Evolutionary conservation across 2,888 invertebrate species (phyloP).

Genomic region (Andrena flavipes): DNA sequence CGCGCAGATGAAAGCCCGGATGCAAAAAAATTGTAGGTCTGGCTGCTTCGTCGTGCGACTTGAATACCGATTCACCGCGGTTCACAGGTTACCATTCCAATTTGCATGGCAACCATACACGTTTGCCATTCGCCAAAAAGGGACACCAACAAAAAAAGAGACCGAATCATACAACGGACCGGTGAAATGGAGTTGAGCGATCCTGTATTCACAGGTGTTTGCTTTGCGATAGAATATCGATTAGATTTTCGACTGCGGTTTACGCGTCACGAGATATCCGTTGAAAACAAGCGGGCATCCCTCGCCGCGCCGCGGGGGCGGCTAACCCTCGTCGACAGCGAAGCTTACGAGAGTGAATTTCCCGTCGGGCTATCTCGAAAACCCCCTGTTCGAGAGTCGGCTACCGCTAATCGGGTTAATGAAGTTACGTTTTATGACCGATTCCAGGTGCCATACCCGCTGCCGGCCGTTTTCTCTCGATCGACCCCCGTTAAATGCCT

Average conservation of each 20-base stretch:
- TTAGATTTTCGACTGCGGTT: slow-evolving; percentile 69
- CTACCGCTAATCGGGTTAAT: slow-evolving; percentile 62
- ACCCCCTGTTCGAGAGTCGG: slow-evolving; percentile 40
- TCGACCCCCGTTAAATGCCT: slow-evolving; percentile 12
- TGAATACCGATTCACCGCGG: background rate
- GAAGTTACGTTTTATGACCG: slow-evolving; percentile 67
- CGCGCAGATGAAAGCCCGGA: background rate
- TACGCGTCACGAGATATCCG: slow-evolving; percentile 69
- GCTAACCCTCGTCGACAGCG: slow-evolving; percentile 56
- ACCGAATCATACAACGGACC: background rate
- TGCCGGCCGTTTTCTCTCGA: slow-evolving; percentile 19
- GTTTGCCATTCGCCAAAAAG: background rate
- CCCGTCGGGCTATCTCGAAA: slow-evolving; percentile 51
- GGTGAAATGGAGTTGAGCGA: slow-evolving; percentile 11
- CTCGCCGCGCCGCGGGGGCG: slow-evolving; percentile 28
- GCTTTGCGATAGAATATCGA: slow-evolving; percentile 70
- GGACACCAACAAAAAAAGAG: background rate
- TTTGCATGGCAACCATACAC: slow-evolving; percentile 42
- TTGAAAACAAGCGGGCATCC: slow-evolving; percentile 60
- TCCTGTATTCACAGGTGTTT: slow-evolving; percentile 62
- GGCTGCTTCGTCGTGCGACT: slow-evolving; percentile 15
- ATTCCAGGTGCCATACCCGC: slow-evolving; percentile 44
- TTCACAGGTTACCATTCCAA: slow-evolving; percentile 43
- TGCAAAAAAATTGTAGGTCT: background rate
- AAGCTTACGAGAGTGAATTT: slow-evolving; percentile 57